Base-by-base conservation (phyloP, 2,797 vertebrate species). In the Lithobates sylvaticus region DNA sequence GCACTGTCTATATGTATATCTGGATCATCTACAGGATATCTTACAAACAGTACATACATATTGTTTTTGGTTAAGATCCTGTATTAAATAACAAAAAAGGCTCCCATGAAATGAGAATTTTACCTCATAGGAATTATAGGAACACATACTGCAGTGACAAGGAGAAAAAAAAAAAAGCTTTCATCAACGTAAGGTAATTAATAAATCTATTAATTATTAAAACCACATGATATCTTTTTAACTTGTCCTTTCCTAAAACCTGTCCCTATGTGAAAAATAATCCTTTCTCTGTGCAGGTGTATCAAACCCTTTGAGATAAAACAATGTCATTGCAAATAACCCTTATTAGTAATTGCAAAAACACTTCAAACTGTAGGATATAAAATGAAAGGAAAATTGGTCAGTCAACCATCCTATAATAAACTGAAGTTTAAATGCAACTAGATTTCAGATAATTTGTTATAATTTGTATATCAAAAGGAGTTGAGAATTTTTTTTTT, bases 191-290 rank as follows among this genome's bases (percentile, higher is more conserved):
- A 29, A 26, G 69, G 50, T 61, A 42, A 42, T 72, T 34, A 83
- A 44, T 75, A 44, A 34, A 44, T 65, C 23, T 61, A 75, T 83
- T 42, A 74, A 83, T 75, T 83, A 83, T 75, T 74, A 21, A 47
- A 44, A 34, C 65, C 7, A 42, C 80, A 74, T 54, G 39, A 27
- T 61, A 75, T 75, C 42, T 67, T 47, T 81, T 58, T 34, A 21
- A 34, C 39, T 64, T 75, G 81, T 64, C 71, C 81, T 83, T 83
- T 50, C 39, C 26, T 74, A 74, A 65, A 26, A 75, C 47, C n/a
- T 21, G 71, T 65, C 61, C 71, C 39, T 64, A 29, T 44, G 72
- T 75, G 26, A 23, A 44, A 83, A 65, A 29, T 47, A 65, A 75
- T 81, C 21, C 47, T 74, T 65, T 74, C 71, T 64, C 81, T 65